Evolutionary conservation across 2,797 vertebrate species (phyloP).

Genomic region (Squalus acanthias): DNA sequence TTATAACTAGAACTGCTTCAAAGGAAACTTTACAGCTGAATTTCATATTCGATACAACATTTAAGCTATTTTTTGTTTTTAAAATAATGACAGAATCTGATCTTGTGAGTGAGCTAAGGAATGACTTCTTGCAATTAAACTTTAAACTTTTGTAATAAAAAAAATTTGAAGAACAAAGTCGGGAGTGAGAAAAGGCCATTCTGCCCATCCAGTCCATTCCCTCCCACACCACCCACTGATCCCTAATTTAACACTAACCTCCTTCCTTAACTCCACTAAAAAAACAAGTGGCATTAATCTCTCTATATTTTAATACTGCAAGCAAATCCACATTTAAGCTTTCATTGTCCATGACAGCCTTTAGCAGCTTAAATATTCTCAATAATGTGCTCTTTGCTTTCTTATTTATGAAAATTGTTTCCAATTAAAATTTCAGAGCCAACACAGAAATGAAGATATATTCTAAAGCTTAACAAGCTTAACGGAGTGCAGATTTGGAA

Average conservation of each 20-base stretch:
- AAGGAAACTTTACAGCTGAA: not conserved
- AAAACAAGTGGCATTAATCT: not conserved
- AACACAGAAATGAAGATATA: not conserved
- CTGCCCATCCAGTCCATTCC: not conserved
- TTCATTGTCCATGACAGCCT: not conserved
- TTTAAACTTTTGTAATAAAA: not conserved
- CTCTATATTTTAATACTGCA: not conserved
- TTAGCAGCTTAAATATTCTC: not conserved
- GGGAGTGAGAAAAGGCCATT: not conserved
- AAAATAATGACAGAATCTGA: not conserved
- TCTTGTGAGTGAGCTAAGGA: not conserved
- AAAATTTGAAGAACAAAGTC: not conserved
- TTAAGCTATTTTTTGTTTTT: not conserved
- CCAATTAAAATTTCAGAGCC: not conserved
- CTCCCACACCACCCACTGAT: not conserved
- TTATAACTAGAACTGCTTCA: not conserved
- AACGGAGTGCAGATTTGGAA: too few relatives aligned
- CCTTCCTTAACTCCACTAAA: not conserved
- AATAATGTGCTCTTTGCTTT: not conserved
- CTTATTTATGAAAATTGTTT: not conserved
- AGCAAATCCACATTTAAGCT: not conserved
- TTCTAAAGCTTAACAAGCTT: not conserved
- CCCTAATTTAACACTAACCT: not conserved
- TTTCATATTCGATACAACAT: not conserved
- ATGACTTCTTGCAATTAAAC: not conserved